Percentiles rank a stretch among this genome's conserved stretches.
Evolutionary conservation across 2,797 vertebrate species (phyloP).

Genomic region (Danio albolineatus): DNA sequence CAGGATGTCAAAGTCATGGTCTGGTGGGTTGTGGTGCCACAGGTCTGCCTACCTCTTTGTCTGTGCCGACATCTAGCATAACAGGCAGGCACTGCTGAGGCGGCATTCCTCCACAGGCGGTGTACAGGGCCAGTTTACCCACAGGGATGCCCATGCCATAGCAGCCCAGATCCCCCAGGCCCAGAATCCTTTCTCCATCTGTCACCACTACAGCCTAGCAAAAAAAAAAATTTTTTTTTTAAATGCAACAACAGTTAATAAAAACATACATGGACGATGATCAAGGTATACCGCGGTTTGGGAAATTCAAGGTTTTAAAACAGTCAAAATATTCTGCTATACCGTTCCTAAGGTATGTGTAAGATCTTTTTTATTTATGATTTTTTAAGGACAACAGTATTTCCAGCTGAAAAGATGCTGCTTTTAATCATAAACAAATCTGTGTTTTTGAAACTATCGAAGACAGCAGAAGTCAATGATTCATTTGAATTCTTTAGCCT

Average conservation of each 20-base stretch:
- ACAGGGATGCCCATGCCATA: slow-evolving; percentile 98
- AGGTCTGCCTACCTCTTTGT: slow-evolving; percentile 88
- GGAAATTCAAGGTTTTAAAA: too few species aligned
- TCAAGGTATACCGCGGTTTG: too few species aligned
- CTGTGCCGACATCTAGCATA: slow-evolving; percentile 94
- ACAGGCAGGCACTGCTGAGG: slow-evolving; percentile 93
- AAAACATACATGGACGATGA: background rate
- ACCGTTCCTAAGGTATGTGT: too few species aligned
- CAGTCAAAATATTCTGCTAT: too few species aligned
- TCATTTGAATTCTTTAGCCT: too few species aligned
- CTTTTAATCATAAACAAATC: too few species aligned
- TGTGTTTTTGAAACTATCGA: too few species aligned
- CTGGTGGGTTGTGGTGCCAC: slow-evolving; percentile 13
- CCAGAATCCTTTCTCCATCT: slow-evolving; percentile 96
- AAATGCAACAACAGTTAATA: background rate
- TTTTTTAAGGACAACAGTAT: too few species aligned
- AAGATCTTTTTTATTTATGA: too few species aligned
- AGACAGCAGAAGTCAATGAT: too few species aligned
- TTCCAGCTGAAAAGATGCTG: too few species aligned
- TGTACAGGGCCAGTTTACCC: slow-evolving; percentile 96
- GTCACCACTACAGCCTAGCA: slow-evolving; percentile 93
- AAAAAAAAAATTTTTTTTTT: too few species aligned
- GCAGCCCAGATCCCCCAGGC: slow-evolving; percentile 95
- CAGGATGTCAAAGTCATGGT: slow-evolving; percentile 11
- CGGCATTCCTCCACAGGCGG: slow-evolving; percentile 91